Percentiles rank a stretch among this genome's conserved stretches.
Conservation (phyloP, 2,797 vertebrate genomes). For the Smutsia temminckii region DNA sequence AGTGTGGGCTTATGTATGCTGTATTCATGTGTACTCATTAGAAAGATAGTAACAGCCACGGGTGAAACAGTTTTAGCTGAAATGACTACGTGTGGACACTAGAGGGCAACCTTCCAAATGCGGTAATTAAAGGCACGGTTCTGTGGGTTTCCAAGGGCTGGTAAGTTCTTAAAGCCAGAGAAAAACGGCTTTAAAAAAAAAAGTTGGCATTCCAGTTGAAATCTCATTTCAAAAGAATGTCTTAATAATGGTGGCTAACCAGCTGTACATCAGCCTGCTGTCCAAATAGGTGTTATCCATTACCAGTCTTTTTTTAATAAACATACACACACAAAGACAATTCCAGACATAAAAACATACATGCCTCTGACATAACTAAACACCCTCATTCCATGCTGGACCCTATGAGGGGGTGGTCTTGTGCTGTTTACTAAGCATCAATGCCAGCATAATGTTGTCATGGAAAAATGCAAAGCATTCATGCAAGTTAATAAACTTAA, state of each 20-base stretch:
- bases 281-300: conserved; percentile 26
- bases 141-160: background rate
- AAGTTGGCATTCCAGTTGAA: conserved; percentile 30
- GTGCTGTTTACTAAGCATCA: conserved; percentile 61
- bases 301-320: background rate
- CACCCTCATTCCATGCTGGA: conserved; percentile 71
- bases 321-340: conserved; percentile 57
- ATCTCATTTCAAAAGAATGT: conserved; percentile 50
- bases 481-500: conserved; percentile 72
- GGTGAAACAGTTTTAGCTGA: background rate
- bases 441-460: conserved; percentile 56
- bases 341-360: conserved; percentile 60
- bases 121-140: background rate
- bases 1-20: background rate
- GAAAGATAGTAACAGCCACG: rapidly evolving
- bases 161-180: background rate
- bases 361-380: conserved; percentile 65
- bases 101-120: conserved; percentile 52
- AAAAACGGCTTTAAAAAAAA: background rate
- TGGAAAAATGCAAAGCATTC: conserved; percentile 77
- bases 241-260: background rate
- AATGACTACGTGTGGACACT: background rate
- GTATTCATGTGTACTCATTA: background rate
- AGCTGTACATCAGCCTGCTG: background rate
- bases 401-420: background rate